These are phyloP conservation scores for Furcula furcula DNA, from an alignment of 2,888 invertebrate genomes.

Conservation along the genomic window DNA sequence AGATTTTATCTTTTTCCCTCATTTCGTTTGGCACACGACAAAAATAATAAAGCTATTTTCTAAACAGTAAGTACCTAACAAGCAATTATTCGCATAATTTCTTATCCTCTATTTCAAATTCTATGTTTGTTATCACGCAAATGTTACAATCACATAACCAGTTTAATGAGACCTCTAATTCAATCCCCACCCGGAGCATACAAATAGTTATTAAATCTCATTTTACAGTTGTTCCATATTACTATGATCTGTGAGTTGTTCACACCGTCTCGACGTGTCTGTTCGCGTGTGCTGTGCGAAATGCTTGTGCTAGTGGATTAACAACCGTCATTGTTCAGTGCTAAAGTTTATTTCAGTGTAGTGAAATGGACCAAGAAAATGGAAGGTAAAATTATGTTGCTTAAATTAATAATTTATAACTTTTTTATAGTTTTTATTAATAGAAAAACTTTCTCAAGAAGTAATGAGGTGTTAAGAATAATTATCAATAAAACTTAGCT, in stretches of 20 bases:
- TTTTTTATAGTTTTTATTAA: too few relatives aligned
- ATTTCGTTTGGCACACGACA: too few relatives aligned
- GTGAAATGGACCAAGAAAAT: constrained; percentile 21
- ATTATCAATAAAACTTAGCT: too few relatives aligned
- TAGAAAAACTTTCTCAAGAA: too few relatives aligned
- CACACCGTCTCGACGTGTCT: neutral
- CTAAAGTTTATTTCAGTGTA: constrained; percentile 7
- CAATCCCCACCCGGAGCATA: neutral
- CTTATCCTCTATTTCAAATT: too few relatives aligned
- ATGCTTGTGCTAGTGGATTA: constrained; percentile 10
- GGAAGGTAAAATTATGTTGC: constrained; percentile 23
- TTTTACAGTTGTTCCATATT: neutral
- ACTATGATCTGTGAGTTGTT: too few relatives aligned
- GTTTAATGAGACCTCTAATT: neutral
- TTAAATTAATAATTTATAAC: neutral
- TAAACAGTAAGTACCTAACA: too few relatives aligned
- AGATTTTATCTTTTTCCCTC: too few relatives aligned
- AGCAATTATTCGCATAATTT: too few relatives aligned
- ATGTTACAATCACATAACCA: neutral
- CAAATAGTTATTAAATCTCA: neutral
- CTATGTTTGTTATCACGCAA: too few relatives aligned
- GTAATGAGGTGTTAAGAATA: too few relatives aligned
- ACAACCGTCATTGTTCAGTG: constrained; percentile 3
- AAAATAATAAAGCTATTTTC: too few relatives aligned
- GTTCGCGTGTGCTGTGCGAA: constrained; percentile 7